A percentile compares a stretch with the other conserved stretches of the same genome.
Conservation (phyloP, 2,113 vertebrate genomes). For the Chinchilla lanigera region DNA sequence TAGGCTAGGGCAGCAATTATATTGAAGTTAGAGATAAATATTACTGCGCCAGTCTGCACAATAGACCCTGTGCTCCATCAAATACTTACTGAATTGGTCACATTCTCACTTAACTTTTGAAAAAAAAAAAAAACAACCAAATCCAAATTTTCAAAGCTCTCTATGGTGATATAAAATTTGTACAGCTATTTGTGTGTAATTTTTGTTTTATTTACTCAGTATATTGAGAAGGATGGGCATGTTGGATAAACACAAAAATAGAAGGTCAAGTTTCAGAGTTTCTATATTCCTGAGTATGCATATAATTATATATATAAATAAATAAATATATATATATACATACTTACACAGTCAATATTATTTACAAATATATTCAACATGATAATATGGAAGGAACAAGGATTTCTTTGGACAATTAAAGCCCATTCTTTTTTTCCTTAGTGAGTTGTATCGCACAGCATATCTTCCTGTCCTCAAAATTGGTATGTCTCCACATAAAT, state of each 20-base stretch:
- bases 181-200: too few species aligned
- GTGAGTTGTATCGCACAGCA: background rate
- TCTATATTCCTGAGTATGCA: background rate
- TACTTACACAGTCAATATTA: background rate
- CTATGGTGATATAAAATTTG: background rate
- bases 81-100: background rate
- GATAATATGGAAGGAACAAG: background rate
- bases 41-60: background rate
- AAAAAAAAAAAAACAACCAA: background rate
- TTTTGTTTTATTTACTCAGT: background rate
- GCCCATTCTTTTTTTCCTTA: background rate
- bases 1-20: background rate
- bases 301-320: background rate
- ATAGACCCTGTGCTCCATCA: fast-evolving
- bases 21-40: slow-evolving; percentile 11
- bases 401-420: background rate
- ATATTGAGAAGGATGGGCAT: background rate
- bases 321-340: background rate
- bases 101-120: background rate
- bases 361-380: background rate
- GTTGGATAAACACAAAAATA: background rate
- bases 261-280: background rate
- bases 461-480: background rate
- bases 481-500: background rate
- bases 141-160: background rate